A percentile compares a stretch with the other conserved stretches of the same genome.
These are phyloP conservation scores for Acleris cristana DNA, from an alignment of 2,888 invertebrate species.

Conservation along the genomic window DNA sequence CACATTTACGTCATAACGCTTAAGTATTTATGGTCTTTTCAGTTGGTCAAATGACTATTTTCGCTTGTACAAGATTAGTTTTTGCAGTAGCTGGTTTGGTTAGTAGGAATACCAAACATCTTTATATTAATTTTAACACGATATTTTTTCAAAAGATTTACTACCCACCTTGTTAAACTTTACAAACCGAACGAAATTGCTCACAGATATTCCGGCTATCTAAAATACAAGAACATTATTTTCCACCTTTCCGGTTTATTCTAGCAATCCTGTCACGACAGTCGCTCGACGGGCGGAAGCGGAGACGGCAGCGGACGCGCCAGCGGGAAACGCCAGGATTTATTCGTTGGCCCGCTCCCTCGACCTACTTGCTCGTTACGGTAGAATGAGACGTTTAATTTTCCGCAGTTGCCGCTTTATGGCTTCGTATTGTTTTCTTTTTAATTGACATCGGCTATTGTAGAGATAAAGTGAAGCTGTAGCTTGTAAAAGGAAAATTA, in stretches of 20 bases:
- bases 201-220: no score
- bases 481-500: not conserved
- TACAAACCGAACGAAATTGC: no score
- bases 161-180: no score
- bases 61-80: no score
- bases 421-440: conserved; percentile 12
- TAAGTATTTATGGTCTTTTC: no score
- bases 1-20: no score
- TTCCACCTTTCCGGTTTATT: not conserved
- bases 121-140: no score
- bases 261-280: not conserved
- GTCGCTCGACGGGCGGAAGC: conserved; percentile 24
- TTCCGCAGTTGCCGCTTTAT: conserved; percentile 12
- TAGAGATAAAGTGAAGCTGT: not conserved
- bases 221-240: not conserved
- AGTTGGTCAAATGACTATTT: no score
- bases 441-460: conserved; percentile 11
- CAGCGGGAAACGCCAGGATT: conserved; percentile 22
- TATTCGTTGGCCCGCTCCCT: conserved; percentile 23
- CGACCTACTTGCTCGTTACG: conserved; percentile 23
- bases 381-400: conserved; percentile 21
- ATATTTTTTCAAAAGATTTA: no score
- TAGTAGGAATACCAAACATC: no score
- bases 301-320: conserved; percentile 18
- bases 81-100: no score